A percentile compares a stretch with the other conserved stretches of the same genome.
Evolutionary conservation across 2,113 vertebrate species (phyloP).

Genomic region (Vimba vimba): DNA sequence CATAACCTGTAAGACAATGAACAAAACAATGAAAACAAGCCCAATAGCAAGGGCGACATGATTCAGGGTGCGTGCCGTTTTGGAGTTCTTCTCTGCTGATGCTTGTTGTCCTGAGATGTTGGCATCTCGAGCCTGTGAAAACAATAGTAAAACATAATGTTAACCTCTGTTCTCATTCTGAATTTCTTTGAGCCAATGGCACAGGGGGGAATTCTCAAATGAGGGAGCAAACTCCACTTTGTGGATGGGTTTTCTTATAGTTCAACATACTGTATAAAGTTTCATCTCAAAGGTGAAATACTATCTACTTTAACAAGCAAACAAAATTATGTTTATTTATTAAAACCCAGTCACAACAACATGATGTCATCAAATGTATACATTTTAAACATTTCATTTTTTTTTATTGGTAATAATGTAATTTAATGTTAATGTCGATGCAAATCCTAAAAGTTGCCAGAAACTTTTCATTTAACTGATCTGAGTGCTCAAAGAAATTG

Average conservation of each 20-base stretch:
- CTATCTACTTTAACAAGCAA: neutral
- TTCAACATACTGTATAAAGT: neutral
- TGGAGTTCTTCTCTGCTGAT: slow-evolving; percentile 44
- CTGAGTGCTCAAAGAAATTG: neutral
- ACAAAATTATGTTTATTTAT: no score
- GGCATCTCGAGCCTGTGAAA: slow-evolving; percentile 53
- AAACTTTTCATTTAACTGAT: neutral
- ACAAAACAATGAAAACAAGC: rapidly evolving
- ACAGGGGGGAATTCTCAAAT: neutral
- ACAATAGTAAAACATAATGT: neutral
- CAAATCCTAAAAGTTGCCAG: neutral
- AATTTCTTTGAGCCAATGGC: neutral
- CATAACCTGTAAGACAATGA: neutral
- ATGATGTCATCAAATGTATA: neutral
- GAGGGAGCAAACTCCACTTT: neutral
- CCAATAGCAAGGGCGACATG: slow-evolving; percentile 4
- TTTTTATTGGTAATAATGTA: neutral
- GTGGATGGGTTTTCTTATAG: neutral
- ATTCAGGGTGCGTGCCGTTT: slow-evolving; percentile 46
- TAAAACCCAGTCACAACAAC: neutral
- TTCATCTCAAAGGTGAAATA: no score
- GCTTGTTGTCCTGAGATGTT: slow-evolving; percentile 12
- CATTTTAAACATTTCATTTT: neutral
- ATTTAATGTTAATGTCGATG: neutral
- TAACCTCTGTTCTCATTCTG: neutral